Percentiles rank a stretch among this genome's conserved stretches.
Evolutionary conservation across 2,113 vertebrate species (phyloP).

Genomic region (Brachirus orientalis): DNA sequence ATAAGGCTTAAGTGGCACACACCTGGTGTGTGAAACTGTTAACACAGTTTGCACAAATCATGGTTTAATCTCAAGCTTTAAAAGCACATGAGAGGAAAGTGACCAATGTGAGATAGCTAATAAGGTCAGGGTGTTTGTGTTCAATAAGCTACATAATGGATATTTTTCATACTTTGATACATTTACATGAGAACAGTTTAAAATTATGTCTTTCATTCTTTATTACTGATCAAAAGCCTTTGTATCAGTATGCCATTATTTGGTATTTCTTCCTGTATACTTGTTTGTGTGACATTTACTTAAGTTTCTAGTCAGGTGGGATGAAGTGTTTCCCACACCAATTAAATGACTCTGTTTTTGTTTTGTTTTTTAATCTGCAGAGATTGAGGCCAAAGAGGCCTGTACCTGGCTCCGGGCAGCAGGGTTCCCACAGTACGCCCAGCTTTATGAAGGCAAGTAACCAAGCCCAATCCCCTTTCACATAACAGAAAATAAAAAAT

Average conservation of each 20-base stretch:
- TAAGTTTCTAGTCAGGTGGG: not conserved
- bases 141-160: slow-evolving; percentile 11
- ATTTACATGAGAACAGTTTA: not conserved
- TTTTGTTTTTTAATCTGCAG: slow-evolving; percentile 73
- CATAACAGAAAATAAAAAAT: not conserved
- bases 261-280: not conserved
- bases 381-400: slow-evolving; percentile 86
- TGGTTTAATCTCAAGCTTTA: slow-evolving; percentile 56
- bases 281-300: not conserved
- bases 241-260: not conserved
- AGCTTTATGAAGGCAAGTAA: slow-evolving; percentile 90
- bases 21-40: slow-evolving; percentile 36
- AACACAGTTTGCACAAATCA: slow-evolving; percentile 46
- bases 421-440: slow-evolving; percentile 90
- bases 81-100: slow-evolving; percentile 56
- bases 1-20: slow-evolving; percentile 41
- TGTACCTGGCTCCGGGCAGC: slow-evolving; percentile 89
- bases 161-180: not conserved
- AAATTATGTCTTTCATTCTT: not conserved
- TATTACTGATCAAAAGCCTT: not conserved
- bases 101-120: slow-evolving; percentile 46
- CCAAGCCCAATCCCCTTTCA: not conserved
- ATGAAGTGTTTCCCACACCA: slow-evolving; percentile 6
- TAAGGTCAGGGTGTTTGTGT: slow-evolving; percentile 52
- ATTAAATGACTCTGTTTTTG: slow-evolving; percentile 25